Evolutionary conservation across 2,888 invertebrate genomes (phyloP), one percentile per base, ranked within the genome.

Genomic region (Thera britannica): DNA sequence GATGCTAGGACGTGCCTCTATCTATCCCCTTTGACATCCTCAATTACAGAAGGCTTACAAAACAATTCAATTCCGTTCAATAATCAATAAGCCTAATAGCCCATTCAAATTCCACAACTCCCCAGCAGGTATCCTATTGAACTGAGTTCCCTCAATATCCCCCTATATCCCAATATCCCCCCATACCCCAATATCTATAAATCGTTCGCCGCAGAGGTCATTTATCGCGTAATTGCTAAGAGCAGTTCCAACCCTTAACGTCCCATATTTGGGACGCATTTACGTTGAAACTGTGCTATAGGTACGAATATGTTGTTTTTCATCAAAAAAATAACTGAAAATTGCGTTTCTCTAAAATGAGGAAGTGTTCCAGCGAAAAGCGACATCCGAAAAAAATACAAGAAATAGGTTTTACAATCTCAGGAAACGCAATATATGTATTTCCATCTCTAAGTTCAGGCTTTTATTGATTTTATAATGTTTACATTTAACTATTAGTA

Each of bases 181-280:
- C 23, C 23, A 23, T 23, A 23, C 61, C 49, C 52, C 57, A 61
- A 66, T 70, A 70, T 66, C 70, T 61, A 70, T 70, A 66, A 70
- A 70, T 70, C 63, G 66, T 60, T 52, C 44, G 63, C 66, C 70
- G 55, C 66, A 61, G 63, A n/a, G 63, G 63, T 70, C 70, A 70
- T 67, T 70, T 70, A 70, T 70, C 63, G 60, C 52, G 70, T 66
- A 70, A 70, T 70, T 70, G 66, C 70, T 70, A 66, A 70, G 66
- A 70, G 70, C 65, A 62, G 58, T 58, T 55, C 59, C 57, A 54
- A 57, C 57, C 66, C 52, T 46, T 54, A 63, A 36, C 60, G 60
- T 63, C 49, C 56, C 9, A 57, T 61, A 36, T 56, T 46, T 64
- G 55, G 57, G 7, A 38, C 23, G 9, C 48, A 5, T 36, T 65